Evolutionary conservation across 2,797 vertebrate species (phyloP).

Genomic region (Rhinoraja longicauda): DNA sequence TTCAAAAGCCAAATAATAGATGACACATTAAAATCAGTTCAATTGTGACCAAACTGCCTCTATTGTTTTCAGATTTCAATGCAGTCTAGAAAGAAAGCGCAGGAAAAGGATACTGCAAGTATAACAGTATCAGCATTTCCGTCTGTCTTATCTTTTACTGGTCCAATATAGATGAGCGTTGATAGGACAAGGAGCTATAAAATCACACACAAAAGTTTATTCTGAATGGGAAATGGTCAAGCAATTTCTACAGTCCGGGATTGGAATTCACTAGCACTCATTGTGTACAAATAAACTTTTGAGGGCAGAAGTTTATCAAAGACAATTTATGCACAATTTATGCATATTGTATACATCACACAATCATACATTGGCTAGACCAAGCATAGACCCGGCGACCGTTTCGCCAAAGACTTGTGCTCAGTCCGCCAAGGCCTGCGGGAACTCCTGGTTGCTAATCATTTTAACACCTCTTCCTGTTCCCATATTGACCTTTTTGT

Average conservation of each 20-base stretch:
- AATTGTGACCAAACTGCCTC: neutral
- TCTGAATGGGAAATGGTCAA: neutral
- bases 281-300: neutral
- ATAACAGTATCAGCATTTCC: conserved; percentile 26
- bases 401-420: too few species aligned
- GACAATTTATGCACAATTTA: neutral
- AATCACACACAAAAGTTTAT: neutral
- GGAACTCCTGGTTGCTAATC: too few species aligned
- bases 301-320: neutral
- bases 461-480: too few species aligned
- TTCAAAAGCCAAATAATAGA: neutral
- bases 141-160: conserved; percentile 28
- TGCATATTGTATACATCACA: too few species aligned
- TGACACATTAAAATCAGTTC: neutral
- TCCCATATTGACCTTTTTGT: too few species aligned
- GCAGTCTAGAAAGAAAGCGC: neutral
- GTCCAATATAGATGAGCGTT: neutral
- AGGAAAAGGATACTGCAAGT: conserved; percentile 16
- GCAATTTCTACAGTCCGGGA: neutral
- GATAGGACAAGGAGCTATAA: neutral
- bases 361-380: too few species aligned
- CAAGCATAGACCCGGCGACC: too few species aligned
- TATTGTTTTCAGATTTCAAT: conserved; percentile 25
- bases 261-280: neutral
- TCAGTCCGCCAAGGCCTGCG: too few species aligned